Percentiles rank a stretch among this genome's conserved stretches.
Conservation (phyloP, 2,797 vertebrate species). For the Gobionotothen gibberifrons region DNA sequence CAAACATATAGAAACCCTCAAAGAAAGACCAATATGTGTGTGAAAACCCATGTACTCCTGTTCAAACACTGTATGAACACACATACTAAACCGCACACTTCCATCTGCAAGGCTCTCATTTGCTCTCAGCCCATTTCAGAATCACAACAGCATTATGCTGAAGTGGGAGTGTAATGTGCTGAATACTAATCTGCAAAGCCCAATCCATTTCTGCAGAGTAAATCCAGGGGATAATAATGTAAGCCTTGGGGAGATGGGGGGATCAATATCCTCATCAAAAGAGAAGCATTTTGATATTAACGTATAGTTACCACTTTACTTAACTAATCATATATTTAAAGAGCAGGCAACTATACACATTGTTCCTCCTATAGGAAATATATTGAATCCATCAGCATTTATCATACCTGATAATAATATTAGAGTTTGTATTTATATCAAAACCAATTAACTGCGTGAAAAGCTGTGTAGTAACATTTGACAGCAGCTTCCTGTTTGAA, state of each 20-base stretch:
- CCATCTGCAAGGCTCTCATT: slow-evolving; percentile 72
- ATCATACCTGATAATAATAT: slow-evolving; percentile 35
- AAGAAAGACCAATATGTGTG: slow-evolving; percentile 32
- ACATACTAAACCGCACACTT: slow-evolving; percentile 54
- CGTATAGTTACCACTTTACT: slow-evolving; percentile 52
- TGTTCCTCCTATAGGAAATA: slow-evolving; percentile 20
- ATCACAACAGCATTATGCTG: slow-evolving; percentile 77
- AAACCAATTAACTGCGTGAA: slow-evolving; percentile 46
- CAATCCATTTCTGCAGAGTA: slow-evolving; percentile 72
- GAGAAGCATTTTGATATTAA: slow-evolving; percentile 62
- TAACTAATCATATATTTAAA: slow-evolving; percentile 43
- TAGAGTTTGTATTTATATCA: slow-evolving; percentile 47
- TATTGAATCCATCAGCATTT: slow-evolving; percentile 36
- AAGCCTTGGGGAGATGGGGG: slow-evolving; percentile 60
- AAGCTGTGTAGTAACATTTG: slow-evolving; percentile 60
- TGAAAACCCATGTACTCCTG: slow-evolving; percentile 30
- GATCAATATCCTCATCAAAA: slow-evolving; percentile 76
- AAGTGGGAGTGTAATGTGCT: slow-evolving; percentile 69
- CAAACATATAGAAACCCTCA: not conserved
- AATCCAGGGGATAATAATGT: slow-evolving; percentile 76
- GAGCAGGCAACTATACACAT: slow-evolving; percentile 20
- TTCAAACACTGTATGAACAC: slow-evolving; percentile 52
- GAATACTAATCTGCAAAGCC: slow-evolving; percentile 78
- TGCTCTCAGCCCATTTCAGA: slow-evolving; percentile 72
- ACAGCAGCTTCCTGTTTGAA: slow-evolving; percentile 41